Percentiles rank a stretch among this genome's conserved stretches.
These are phyloP conservation scores for Melanotaenia maccullochi DNA, from an alignment of 2,797 vertebrate genomes.

Conservation along the genomic window DNA sequence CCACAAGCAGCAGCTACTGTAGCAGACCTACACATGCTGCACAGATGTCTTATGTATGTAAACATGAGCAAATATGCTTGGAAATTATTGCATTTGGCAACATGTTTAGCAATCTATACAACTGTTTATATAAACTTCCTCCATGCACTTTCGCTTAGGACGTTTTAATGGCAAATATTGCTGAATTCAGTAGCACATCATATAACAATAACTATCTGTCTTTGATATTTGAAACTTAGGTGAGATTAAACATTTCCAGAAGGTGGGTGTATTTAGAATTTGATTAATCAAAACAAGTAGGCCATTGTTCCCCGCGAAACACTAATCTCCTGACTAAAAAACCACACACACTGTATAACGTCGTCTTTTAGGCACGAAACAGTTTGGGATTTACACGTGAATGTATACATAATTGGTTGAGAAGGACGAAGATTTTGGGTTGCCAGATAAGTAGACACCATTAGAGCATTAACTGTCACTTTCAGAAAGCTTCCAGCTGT, in stretches of 20 bases:
- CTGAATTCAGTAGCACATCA: neutral
- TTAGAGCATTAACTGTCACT: slow-evolving; percentile 67
- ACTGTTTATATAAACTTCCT: neutral
- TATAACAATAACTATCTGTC: neutral
- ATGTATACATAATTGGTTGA: neutral
- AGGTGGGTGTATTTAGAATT: slow-evolving; percentile 47
- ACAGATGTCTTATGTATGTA: neutral
- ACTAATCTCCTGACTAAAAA: slow-evolving; percentile 65
- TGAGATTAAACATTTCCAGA: slow-evolving; percentile 39
- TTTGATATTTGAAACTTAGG: slow-evolving; percentile 5
- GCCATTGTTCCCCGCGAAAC: slow-evolving; percentile 60
- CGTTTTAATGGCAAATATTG: neutral
- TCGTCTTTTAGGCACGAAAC: slow-evolving; percentile 55
- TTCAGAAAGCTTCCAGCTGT: slow-evolving; percentile 76
- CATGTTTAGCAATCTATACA: neutral
- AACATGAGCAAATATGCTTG: neutral
- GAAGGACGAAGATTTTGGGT: slow-evolving; percentile 38
- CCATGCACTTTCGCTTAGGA: neutral
- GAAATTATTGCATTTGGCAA: neutral
- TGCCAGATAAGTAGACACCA: slow-evolving; percentile 56
- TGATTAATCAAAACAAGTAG: slow-evolving; percentile 65
- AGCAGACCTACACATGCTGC: no score
- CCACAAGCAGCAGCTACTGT: slow-evolving; percentile 40
- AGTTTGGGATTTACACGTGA: slow-evolving; percentile 36
- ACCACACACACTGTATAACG: slow-evolving; percentile 28